phyloP scores from a whole-genome alignment of 2,888 invertebrate genomes.

The Philereme vetulata region DNA sequence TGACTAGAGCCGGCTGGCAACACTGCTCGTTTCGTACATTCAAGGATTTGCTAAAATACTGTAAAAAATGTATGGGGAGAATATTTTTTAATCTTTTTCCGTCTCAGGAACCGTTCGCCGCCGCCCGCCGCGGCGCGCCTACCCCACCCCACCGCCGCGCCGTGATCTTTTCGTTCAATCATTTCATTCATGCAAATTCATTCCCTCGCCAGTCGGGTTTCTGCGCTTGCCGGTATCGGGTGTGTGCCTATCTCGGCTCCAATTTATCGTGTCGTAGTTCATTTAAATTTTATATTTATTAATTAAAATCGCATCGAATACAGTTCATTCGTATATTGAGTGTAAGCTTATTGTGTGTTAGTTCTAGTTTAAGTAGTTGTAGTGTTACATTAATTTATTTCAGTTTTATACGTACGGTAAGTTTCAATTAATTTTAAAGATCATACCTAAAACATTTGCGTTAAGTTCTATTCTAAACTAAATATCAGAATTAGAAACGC shows the following conservation, averaged over 20 bases:
- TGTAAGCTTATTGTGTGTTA: slow-evolving; percentile 55
- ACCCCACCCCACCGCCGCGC: no score
- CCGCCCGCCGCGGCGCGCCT: background rate
- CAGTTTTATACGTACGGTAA: slow-evolving; percentile 70
- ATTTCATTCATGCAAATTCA: background rate
- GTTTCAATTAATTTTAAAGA: slow-evolving; percentile 38
- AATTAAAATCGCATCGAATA: slow-evolving; percentile 50
- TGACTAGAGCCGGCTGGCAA: no score
- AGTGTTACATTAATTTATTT: slow-evolving; percentile 56
- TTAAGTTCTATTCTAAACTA: background rate
- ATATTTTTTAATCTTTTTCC: no score
- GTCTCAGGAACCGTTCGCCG: background rate
- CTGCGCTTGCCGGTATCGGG: slow-evolving; percentile 71
- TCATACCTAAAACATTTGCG: background rate
- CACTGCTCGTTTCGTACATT: no score
- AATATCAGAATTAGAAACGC: background rate
- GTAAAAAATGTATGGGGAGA: no score
- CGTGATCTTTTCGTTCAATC: background rate
- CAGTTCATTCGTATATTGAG: slow-evolving; percentile 42
- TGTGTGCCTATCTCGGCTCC: slow-evolving; percentile 67
- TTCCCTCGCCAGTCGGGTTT: slow-evolving; percentile 74
- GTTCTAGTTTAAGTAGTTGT: slow-evolving; percentile 44
- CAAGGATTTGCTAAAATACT: no score
- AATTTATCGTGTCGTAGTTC: slow-evolving; percentile 67
- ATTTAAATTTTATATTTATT: slow-evolving; percentile 52